Conservation (phyloP, 2,888 invertebrate genomes). For the Crocallis elinguaria region DNA sequence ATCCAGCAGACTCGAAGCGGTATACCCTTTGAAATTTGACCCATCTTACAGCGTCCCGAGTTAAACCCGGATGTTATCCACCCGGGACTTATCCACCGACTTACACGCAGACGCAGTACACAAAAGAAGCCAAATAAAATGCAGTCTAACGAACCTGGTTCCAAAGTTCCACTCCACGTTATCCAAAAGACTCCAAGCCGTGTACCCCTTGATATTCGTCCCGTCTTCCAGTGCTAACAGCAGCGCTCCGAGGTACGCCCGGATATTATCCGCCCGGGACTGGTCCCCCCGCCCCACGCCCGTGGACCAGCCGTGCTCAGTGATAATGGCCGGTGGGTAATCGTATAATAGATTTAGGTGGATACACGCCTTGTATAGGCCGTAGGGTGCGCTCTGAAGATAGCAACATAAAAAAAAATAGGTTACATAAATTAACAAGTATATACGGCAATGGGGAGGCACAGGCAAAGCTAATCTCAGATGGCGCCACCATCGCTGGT, state of each 20-base stretch:
- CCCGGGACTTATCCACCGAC: constrained; percentile 71
- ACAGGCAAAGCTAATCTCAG: too few species aligned
- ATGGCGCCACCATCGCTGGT: too few species aligned
- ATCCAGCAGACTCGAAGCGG: constrained; percentile 88
- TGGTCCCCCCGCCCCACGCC: constrained; percentile 68
- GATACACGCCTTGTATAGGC: constrained; percentile 64
- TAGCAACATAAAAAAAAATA: background rate
- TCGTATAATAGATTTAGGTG: constrained; percentile 63
- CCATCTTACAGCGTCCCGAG: constrained; percentile 79
- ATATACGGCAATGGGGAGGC: too few species aligned
- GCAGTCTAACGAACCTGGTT: constrained; percentile 80
- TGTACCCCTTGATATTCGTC: constrained; percentile 80
- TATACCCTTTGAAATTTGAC: constrained; percentile 80
- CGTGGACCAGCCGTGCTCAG: constrained; percentile 86
- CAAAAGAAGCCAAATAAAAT: too few species aligned
- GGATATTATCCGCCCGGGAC: constrained; percentile 64
- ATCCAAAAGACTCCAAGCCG: constrained; percentile 88
- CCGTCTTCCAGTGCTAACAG: constrained; percentile 79
- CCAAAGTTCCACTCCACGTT: constrained; percentile 87
- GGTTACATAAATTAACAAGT: too few species aligned
- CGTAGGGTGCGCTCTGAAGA: constrained; percentile 69
- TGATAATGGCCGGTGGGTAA: constrained; percentile 69
- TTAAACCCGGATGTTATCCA: constrained; percentile 67
- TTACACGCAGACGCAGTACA: too few species aligned
- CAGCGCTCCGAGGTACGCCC: constrained; percentile 72